phyloP scores from a whole-genome alignment of 2,113 vertebrate species.

The Otis tarda region DNA sequence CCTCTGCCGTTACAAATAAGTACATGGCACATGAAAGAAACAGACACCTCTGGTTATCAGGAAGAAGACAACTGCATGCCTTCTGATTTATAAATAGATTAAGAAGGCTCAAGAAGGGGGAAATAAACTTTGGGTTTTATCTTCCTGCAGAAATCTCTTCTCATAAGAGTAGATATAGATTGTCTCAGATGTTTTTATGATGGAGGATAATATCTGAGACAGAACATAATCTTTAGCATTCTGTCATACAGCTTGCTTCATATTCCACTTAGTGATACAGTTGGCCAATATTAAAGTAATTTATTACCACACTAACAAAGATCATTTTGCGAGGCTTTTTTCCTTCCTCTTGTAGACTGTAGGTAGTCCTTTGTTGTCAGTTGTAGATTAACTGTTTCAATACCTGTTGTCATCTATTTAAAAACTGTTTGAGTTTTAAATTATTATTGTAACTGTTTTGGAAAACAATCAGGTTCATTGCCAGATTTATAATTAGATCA shows the following conservation, averaged over 20 bases:
- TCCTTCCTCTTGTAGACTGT: background rate
- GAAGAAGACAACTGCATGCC: background rate
- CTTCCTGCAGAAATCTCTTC: background rate
- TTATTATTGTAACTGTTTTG: slow-evolving; percentile 36
- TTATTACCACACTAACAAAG: background rate
- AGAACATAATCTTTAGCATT: background rate
- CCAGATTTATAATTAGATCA: slow-evolving; percentile 42
- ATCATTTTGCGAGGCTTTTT: background rate
- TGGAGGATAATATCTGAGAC: background rate
- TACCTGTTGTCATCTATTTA: background rate
- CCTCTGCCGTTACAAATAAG: background rate
- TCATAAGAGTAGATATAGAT: background rate
- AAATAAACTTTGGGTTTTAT: background rate
- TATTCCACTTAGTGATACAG: background rate
- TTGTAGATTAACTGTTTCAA: background rate
- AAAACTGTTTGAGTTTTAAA: slow-evolving; percentile 18
- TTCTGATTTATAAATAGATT: background rate
- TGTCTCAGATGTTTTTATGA: background rate
- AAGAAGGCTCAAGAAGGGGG: background rate
- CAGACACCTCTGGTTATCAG: background rate
- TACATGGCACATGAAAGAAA: background rate
- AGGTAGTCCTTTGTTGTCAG: background rate
- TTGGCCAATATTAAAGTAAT: background rate
- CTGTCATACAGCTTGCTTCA: background rate
- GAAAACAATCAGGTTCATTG: slow-evolving; percentile 21